Percentiles rank a stretch among this genome's conserved stretches.
phyloP scores from a whole-genome alignment of 2,113 vertebrate genomes.

The Mobula hypostoma region DNA sequence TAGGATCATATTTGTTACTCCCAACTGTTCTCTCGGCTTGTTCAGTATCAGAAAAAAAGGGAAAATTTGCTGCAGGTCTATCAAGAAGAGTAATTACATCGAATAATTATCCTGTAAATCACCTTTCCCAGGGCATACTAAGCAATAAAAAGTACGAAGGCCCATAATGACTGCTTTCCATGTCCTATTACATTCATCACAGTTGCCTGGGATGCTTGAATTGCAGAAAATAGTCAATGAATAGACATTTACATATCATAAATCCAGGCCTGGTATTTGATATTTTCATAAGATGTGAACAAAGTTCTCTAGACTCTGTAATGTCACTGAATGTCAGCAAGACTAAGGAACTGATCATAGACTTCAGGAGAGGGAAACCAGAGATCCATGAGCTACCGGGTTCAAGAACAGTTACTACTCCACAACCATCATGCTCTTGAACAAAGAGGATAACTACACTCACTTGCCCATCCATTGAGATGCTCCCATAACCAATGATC shows the following conservation, averaged over 20 bases:
- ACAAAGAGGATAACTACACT: no score
- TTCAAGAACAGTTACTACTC: background rate
- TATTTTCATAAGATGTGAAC: background rate
- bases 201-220: background rate
- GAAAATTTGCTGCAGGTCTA: no score
- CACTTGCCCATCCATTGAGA: no score
- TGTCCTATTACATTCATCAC: background rate
- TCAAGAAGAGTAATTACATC: background rate
- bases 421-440: no score
- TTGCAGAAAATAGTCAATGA: background rate
- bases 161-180: background rate
- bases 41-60: no score
- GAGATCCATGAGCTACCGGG: no score
- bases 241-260: background rate
- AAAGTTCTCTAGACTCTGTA: no score
- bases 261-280: background rate
- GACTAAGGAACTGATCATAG: no score
- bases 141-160: background rate
- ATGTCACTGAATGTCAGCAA: no score
- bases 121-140: background rate
- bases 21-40: background rate
- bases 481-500: no score
- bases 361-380: no score
- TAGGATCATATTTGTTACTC: background rate
- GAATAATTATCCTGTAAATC: background rate